Percentiles rank a stretch among this genome's conserved stretches.
phyloP scores from a whole-genome alignment of 64 coral and sea anemone species.

The Stichodactyla mertensii region DNA sequence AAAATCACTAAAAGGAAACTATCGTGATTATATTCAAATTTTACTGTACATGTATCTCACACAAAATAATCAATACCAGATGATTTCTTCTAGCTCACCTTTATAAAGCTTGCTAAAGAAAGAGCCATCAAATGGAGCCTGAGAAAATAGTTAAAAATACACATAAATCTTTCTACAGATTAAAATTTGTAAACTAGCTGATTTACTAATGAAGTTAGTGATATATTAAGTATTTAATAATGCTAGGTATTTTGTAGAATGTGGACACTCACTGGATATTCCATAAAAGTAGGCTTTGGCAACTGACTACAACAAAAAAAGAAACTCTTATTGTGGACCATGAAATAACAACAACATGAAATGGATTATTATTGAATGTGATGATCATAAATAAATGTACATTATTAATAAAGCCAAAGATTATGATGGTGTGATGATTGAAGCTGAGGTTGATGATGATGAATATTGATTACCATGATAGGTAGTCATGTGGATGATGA shows the following conservation, averaged over 20 bases:
- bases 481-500: too few relatives aligned
- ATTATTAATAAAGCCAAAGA: too few relatives aligned
- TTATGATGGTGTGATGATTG: too few relatives aligned
- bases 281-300: conserved; percentile 57
- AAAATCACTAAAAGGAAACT: too few relatives aligned
- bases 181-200: too few relatives aligned
- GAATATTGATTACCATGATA: too few relatives aligned
- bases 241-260: background rate
- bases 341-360: too few relatives aligned
- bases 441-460: too few relatives aligned
- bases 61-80: too few relatives aligned
- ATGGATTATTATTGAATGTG: background rate
- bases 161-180: background rate
- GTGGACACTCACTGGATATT: conserved; percentile 40
- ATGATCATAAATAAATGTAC: background rate
- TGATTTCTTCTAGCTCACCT: background rate
- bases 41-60: too few relatives aligned
- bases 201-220: too few relatives aligned
- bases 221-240: background rate
- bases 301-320: conserved; percentile 28
- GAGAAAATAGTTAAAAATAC: conserved; percentile 5
- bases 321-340: background rate
- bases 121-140: conserved; percentile 26
- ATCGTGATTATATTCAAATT: too few relatives aligned
- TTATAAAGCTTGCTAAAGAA: conserved; percentile 37